Evolutionary conservation across 2,113 vertebrate genomes (phyloP), one percentile per base, ranked within the genome.

Genomic region (Pseudopodoces humilis): DNA sequence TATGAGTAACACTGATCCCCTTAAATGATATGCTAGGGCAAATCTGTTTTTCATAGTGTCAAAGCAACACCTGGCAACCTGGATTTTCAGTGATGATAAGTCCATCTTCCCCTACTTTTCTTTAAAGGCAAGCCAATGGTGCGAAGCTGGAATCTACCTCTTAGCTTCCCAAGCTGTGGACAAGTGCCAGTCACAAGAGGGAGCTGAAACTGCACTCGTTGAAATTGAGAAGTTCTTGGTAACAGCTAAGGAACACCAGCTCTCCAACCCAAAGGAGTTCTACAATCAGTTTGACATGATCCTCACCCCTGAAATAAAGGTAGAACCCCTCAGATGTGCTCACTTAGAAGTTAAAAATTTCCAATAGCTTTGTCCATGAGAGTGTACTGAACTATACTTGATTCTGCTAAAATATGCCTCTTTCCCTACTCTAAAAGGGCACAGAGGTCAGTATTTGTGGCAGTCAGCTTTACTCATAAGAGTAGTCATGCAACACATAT

Each of bases 141-240:
- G 99, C 56, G 99, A 99, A 96, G 98, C 98, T 43, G 99, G 99
- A 69, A 98, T 99, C 96, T 99, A 99, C 96, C 98, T 99, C 95
- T 97, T 99, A 92, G 99, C 99, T 77, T 99, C 99, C 64, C 99
- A 99, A 97, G 98, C 99, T 83, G 98, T 99, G 87, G 99, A 99
- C 94, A 99, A 99, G 92, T 99, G 99, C 96, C 99, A 99, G 95
- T 99, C 99, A 53, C 99, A 99, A 97, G 99, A 99, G 82, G 99
- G 99, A 55, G 98, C 99, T 27, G 99, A 99, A 94, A 97, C 98
- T 25, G 99, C 99, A 7, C 97, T 99, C 31, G 96, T 95, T 24
- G 99, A 99, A 97, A 99, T 99, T 6, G 98, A 99, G 90, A 95
- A 80, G 30, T 99, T 99, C 94, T 97, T 99, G 96, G 97, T 97